A percentile compares a stretch with the other conserved stretches of the same genome.
phyloP scores from a whole-genome alignment of 2,888 invertebrate genomes.

The Bibio marci region DNA sequence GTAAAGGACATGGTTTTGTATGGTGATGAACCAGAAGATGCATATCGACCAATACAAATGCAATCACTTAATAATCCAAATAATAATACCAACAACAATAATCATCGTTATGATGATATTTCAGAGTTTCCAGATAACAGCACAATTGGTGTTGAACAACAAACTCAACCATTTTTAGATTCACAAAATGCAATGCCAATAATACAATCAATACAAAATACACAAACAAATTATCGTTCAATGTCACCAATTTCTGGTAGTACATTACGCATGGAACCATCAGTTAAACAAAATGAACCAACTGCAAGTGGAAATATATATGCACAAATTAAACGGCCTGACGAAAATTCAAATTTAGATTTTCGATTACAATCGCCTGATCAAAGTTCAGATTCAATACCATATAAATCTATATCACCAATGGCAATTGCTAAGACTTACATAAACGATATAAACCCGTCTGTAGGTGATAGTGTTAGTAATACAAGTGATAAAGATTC shows the following conservation, averaged over 20 bases:
- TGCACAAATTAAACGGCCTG: slow-evolving; percentile 1
- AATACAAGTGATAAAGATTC: neutral
- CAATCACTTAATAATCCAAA: neutral
- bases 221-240: neutral
- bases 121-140: too few species aligned
- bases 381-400: neutral
- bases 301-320: neutral
- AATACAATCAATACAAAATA: neutral
- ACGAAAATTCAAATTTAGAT: slow-evolving; percentile 3
- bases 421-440: neutral
- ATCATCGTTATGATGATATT: too few species aligned
- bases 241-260: neutral
- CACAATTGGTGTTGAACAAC: too few species aligned
- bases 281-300: neutral
- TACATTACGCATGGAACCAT: neutral
- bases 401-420: neutral
- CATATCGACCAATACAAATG: slow-evolving; percentile 1
- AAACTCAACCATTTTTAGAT: too few species aligned
- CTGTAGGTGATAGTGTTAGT: neutral
- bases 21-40: slow-evolving; percentile 10
- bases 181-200: neutral
- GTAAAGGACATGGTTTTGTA: slow-evolving; percentile 28
- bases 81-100: neutral
- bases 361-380: neutral
- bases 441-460: slow-evolving; percentile 1